Percentiles rank a stretch among this genome's conserved stretches.
phyloP scores from a whole-genome alignment of 53 echinoderm and acorn worm genomes.

The Actinopyga echinites region DNA sequence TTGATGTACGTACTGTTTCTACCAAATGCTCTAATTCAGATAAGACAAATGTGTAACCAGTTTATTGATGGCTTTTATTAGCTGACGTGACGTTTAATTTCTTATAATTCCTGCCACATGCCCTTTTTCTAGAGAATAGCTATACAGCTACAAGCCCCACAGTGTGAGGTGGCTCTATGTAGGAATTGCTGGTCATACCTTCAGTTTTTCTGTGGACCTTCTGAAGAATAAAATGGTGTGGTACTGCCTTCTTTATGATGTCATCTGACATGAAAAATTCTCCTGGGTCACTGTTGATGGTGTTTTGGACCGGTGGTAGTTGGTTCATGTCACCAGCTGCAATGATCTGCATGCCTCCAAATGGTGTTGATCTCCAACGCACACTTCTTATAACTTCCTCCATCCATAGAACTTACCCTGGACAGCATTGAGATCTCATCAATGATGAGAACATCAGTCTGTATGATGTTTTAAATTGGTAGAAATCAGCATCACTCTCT shows the following conservation, averaged over 20 bases:
- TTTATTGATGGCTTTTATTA: no score
- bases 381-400: background rate
- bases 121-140: no score
- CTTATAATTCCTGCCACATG: no score
- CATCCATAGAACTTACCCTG: background rate
- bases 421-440: conserved; percentile 30
- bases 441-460: background rate
- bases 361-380: background rate
- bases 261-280: background rate
- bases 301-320: conserved; percentile 5
- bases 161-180: no score
- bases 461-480: background rate
- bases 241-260: background rate
- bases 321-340: background rate
- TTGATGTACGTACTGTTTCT: no score
- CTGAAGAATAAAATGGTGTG: background rate
- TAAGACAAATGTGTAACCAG: no score
- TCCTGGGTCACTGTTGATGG: background rate
- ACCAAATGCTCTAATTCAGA: no score
- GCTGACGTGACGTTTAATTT: no score
- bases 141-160: no score
- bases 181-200: no score
- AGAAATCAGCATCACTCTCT: background rate
- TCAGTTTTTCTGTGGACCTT: no score
- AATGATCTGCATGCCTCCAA: conserved; percentile 6